A percentile compares a stretch with the other conserved stretches of the same genome.
Evolutionary conservation across 1,140 invertebrate species (phyloP).

Genomic region (Neocloeon triangulifer): DNA sequence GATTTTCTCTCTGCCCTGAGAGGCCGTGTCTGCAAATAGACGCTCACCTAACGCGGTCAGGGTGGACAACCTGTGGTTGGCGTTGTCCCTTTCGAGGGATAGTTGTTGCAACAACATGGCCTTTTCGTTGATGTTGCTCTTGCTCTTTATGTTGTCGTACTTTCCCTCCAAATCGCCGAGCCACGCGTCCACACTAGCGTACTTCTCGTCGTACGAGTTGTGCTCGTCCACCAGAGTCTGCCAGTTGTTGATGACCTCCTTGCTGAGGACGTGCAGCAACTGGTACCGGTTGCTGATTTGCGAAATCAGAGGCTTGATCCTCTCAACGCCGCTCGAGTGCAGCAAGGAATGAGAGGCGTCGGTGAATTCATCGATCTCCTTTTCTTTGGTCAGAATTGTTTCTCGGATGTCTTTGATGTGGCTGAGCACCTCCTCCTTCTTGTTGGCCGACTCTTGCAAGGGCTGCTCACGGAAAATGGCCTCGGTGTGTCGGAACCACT

Average conservation of each 20-base stretch:
- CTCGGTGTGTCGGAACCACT: constrained; percentile 71
- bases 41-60: constrained; percentile 58
- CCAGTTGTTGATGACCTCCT: constrained; percentile 74
- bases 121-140: constrained; percentile 24
- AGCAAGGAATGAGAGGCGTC: constrained; percentile 73
- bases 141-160: constrained; percentile 13
- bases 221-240: constrained; percentile 69
- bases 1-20: constrained; percentile 68
- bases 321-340: constrained; percentile 60
- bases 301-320: constrained; percentile 66
- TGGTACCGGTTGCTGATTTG: constrained; percentile 81
- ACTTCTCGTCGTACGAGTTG: constrained; percentile 50
- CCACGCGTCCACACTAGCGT: constrained; percentile 53
- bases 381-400: constrained; percentile 47
- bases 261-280: constrained; percentile 52
- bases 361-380: constrained; percentile 65
- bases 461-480: constrained; percentile 63
- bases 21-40: constrained; percentile 73
- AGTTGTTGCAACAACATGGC: constrained; percentile 49
- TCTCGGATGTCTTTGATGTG: constrained; percentile 50
- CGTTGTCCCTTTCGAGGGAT: constrained; percentile 59
- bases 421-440: constrained; percentile 57
- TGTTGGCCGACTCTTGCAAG: constrained; percentile 50
- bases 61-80: constrained; percentile 45
- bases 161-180: constrained; percentile 43